Evolutionary conservation across 2,888 invertebrate genomes (phyloP).

Genomic region (Zele albiditarsus): DNA sequence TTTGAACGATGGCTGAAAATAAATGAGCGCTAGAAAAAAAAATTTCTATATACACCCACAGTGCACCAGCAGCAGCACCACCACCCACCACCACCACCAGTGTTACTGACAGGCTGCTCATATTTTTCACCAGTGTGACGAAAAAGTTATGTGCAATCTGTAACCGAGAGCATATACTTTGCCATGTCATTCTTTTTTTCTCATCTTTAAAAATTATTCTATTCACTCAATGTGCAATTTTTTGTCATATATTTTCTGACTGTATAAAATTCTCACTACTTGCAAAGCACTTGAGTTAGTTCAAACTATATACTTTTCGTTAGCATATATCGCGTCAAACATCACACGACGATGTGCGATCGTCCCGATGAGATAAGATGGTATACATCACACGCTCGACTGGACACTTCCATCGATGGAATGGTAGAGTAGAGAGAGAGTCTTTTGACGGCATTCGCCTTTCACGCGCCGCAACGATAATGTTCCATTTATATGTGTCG

Average conservation of each 20-base stretch:
- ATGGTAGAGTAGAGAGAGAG: conserved; percentile 36
- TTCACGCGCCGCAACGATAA: conserved; percentile 44
- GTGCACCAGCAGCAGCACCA: too few species aligned
- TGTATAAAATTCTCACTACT: conserved; percentile 2
- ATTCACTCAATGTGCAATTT: not conserved
- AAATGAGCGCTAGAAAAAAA: not conserved
- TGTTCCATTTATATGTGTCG: conserved; percentile 54
- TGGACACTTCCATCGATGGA: conserved; percentile 45
- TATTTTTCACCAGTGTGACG: conserved; percentile 60
- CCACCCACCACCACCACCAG: conserved; percentile 48
- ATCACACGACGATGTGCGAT: conserved; percentile 22
- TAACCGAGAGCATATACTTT: conserved; percentile 45
- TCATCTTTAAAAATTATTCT: not conserved
- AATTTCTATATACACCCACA: conserved; percentile 34
- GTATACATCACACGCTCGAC: conserved; percentile 48
- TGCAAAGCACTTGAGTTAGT: conserved; percentile 7
- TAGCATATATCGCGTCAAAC: conserved; percentile 4
- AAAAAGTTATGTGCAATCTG: conserved; percentile 55
- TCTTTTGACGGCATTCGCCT: conserved; percentile 47
- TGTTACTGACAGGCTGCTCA: conserved; percentile 61
- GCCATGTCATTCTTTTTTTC: not conserved
- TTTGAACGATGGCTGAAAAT: not conserved
- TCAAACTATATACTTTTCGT: not conserved
- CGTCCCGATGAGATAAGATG: conserved; percentile 35
- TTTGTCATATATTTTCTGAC: not conserved